Conservation (phyloP, 2,797 vertebrate genomes). For the Anolis apletophallus region DNA sequence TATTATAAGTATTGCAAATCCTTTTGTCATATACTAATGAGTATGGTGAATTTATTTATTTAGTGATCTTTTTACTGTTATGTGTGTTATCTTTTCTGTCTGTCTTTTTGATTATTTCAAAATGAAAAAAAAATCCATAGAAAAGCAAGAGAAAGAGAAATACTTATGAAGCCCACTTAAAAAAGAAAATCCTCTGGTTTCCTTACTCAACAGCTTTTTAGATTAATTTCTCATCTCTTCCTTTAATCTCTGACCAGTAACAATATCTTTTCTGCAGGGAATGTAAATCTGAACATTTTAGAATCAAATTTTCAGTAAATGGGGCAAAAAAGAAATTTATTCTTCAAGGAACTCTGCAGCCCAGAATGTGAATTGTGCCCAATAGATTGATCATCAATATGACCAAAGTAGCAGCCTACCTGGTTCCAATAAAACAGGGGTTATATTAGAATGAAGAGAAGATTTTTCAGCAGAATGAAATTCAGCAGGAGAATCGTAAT, state of each 20-base stretch:
- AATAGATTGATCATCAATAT: constrained; percentile 42
- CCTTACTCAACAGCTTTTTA: background rate
- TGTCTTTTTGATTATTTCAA: background rate
- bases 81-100: background rate
- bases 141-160: background rate
- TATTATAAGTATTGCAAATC: background rate
- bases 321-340: constrained; percentile 16
- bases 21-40: background rate
- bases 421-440: constrained; percentile 29
- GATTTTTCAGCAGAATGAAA: background rate
- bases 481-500: constrained; percentile 22
- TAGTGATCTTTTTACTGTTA: background rate
- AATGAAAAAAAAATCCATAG: background rate
- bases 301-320: constrained; percentile 30
- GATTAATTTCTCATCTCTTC: constrained; percentile 45
- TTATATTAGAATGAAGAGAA: constrained; percentile 21
- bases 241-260: constrained; percentile 25
- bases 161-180: constrained; percentile 25
- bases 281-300: constrained; percentile 18
- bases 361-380: constrained; percentile 18
- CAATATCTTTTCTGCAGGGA: background rate
- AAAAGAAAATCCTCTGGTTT: constrained; percentile 1
- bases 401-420: background rate
- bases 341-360: constrained; percentile 27
- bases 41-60: background rate